Percentiles rank a stretch among this genome's conserved stretches.
phyloP scores from a whole-genome alignment of 2,888 invertebrate genomes.

The Metellina segmentata region DNA sequence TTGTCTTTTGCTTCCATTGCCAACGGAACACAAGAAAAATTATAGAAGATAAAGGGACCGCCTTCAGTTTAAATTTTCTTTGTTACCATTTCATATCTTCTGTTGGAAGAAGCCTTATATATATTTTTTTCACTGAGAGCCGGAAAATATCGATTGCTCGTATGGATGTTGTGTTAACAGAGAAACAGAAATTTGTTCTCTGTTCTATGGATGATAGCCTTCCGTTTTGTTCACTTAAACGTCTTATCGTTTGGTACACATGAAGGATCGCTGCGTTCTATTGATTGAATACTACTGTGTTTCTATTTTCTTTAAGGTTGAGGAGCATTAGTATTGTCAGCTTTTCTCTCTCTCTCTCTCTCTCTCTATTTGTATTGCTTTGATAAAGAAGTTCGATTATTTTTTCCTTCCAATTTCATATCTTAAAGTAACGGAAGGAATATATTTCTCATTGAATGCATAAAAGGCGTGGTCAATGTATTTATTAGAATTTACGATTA shows the following conservation, averaged over 20 bases:
- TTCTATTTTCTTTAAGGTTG: constrained; percentile 42
- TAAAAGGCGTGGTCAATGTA: no score
- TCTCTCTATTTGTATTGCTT: background rate
- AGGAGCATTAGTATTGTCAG: constrained; percentile 43
- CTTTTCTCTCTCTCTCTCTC: constrained; percentile 15
- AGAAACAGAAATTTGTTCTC: constrained; percentile 23
- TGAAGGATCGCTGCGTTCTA: constrained; percentile 48
- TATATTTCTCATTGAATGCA: no score
- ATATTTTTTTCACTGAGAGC: constrained; percentile 33
- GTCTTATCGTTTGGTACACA: constrained; percentile 64
- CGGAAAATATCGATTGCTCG: constrained; percentile 33
- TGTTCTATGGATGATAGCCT: constrained; percentile 48
- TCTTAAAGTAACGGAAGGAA: no score
- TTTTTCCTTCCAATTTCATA: background rate
- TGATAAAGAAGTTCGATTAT: constrained; percentile 18
- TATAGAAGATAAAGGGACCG: constrained; percentile 34
- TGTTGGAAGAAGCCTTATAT: constrained; percentile 17
- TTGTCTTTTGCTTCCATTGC: constrained; percentile 51
- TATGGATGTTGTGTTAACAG: constrained; percentile 62
- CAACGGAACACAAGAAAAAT: constrained; percentile 28
- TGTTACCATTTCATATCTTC: constrained; percentile 49
- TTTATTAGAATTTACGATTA: no score
- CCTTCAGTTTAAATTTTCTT: constrained; percentile 57
- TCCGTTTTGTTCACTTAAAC: constrained; percentile 58
- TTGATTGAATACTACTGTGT: constrained; percentile 56